Conservation (phyloP, 2,888 invertebrate species). For the Agrochola lychnidis region DNA sequence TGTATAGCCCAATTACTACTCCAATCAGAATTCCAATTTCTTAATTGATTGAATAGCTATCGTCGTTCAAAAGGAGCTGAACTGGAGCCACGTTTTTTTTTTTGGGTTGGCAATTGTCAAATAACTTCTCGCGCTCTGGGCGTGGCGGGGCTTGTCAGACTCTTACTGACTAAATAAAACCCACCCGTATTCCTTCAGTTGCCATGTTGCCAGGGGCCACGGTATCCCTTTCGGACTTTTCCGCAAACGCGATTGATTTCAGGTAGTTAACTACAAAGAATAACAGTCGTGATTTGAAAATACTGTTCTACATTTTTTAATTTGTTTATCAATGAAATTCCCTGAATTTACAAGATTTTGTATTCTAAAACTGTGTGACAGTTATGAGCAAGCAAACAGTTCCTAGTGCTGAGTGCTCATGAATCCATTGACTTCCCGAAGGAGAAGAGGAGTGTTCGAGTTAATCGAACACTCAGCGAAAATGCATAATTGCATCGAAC, state of each 20-base stretch:
- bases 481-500: no score
- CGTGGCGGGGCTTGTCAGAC: no score
- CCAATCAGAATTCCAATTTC: neutral
- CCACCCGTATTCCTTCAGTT: no score
- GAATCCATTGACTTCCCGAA: neutral
- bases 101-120: no score
- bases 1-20: neutral
- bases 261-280: neutral
- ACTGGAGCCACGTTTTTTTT: neutral
- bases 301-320: neutral
- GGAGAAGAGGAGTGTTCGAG: neutral
- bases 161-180: no score
- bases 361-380: neutral
- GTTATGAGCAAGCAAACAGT: neutral
- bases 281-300: neutral
- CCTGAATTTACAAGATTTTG: neutral
- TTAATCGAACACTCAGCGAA: no score
- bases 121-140: no score
- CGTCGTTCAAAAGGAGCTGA: neutral
- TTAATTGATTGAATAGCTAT: neutral
- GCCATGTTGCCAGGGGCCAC: no score
- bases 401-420: neutral
- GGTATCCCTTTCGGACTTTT: no score
- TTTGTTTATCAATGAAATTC: neutral
- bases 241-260: neutral